These are phyloP conservation scores for Drosophila arawakana DNA, from an alignment of 1,140 invertebrate genomes.

Conservation along the genomic window DNA sequence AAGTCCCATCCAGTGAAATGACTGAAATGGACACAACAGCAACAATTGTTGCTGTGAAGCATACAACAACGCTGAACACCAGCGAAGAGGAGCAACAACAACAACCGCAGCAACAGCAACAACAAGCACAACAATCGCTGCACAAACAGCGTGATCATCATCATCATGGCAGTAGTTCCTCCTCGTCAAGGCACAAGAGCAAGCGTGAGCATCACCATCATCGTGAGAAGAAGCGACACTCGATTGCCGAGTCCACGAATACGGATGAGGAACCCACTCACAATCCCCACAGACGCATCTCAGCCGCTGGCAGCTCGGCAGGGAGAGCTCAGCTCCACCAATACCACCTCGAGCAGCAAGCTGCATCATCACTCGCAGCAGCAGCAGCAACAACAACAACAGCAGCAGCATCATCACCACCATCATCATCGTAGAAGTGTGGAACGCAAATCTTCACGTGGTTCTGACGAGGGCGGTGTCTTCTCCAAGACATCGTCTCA, in stretches of 20 bases:
- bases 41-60: conserved; percentile 17
- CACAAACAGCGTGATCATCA: conserved; percentile 56
- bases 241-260: conserved; percentile 70
- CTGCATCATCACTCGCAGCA: conserved; percentile 45
- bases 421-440: conserved; percentile 67
- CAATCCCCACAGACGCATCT: conserved; percentile 66
- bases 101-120: conserved; percentile 38
- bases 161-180: conserved; percentile 63
- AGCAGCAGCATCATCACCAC: conserved; percentile 35
- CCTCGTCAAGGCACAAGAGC: conserved; percentile 68
- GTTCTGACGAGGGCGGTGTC: conserved; percentile 54
- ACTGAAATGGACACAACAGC: conserved; percentile 21
- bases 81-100: conserved; percentile 65
- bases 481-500: conserved; percentile 28
- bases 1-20: conserved; percentile 31
- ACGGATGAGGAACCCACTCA: conserved; percentile 72
- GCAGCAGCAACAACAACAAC: conserved; percentile 26
- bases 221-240: conserved; percentile 79
- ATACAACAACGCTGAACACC: conserved; percentile 52
- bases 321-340: conserved; percentile 64
- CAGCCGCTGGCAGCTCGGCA: conserved; percentile 56
- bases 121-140: conserved; percentile 34
- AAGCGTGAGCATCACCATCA: conserved; percentile 79
- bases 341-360: conserved; percentile 58
- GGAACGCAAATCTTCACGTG: conserved; percentile 69